Evolutionary conservation across 2,797 vertebrate species (phyloP).

Genomic region (Enteromius trimaculatus): DNA sequence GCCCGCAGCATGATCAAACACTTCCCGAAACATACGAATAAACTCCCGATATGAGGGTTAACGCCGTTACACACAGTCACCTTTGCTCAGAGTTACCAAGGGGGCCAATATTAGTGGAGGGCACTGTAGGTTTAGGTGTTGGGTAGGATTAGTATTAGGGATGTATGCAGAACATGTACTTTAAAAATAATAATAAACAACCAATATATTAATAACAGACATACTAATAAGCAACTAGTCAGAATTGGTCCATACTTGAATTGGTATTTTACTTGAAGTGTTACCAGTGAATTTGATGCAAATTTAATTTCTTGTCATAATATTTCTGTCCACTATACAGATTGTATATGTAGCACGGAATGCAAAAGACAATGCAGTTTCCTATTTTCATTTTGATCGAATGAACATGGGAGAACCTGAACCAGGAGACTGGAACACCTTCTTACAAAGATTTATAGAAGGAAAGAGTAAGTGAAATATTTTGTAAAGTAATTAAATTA

Average conservation of each 20-base stretch:
- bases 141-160: no score
- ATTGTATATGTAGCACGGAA: constrained; percentile 86
- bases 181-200: no score
- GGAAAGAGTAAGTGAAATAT: constrained; percentile 67
- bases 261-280: no score
- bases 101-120: no score
- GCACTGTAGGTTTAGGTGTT: no score
- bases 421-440: constrained; percentile 80
- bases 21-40: no score
- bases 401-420: constrained; percentile 82
- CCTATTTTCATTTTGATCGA: constrained; percentile 86
- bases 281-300: background rate
- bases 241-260: background rate
- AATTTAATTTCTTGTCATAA: background rate
- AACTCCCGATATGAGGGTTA: no score
- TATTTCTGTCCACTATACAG: constrained; percentile 53
- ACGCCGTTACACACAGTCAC: no score
- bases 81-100: no score
- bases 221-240: background rate
- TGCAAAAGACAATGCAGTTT: constrained; percentile 86
- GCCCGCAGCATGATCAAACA: no score
- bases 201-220: no score
- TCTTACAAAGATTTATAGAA: constrained; percentile 68
- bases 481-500: constrained; percentile 9
- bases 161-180: no score